phyloP scores from a whole-genome alignment of 92 coral and sea anemone genomes.

The Isaurus tuberculatus region DNA sequence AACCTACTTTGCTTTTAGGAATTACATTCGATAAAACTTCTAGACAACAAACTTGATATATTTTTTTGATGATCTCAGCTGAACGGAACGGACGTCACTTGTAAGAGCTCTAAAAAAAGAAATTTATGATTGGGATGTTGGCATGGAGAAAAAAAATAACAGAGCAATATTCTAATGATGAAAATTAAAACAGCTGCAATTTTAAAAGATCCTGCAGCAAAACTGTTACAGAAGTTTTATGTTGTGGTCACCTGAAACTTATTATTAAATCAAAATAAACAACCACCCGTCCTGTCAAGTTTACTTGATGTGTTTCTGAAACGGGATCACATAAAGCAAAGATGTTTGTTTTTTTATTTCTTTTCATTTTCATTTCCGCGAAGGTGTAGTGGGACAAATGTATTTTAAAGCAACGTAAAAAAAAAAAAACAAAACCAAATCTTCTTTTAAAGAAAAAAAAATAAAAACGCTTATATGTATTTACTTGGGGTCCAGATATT shows the following conservation, averaged over 20 bases:
- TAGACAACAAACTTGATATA: neutral
- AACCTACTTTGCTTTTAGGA: too few relatives aligned
- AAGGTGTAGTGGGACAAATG: neutral
- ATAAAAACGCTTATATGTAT: too few relatives aligned
- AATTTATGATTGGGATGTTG: neutral
- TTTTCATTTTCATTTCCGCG: neutral
- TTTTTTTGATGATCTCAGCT: slow-evolving; percentile 35
- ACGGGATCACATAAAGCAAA: neutral
- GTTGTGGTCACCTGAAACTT: slow-evolving; percentile 3
- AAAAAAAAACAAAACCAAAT: neutral
- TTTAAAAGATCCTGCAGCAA: neutral
- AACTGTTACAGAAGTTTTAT: neutral
- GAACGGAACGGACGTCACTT: slow-evolving; percentile 11
- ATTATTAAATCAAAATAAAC: slow-evolving; percentile 21
- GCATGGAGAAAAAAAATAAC: neutral
- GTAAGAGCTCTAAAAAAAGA: slow-evolving; percentile 1
- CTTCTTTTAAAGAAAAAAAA: neutral
- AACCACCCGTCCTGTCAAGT: slow-evolving; percentile 20
- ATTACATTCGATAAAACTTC: neutral
- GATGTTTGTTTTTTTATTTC: neutral
- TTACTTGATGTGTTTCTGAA: neutral
- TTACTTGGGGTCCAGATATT: too few relatives aligned
- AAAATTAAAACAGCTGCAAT: neutral
- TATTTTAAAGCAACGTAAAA: neutral
- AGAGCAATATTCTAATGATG: neutral